Base-by-base conservation (phyloP, 1,140 invertebrate species). In the Rhagoletis pomonella region DNA sequence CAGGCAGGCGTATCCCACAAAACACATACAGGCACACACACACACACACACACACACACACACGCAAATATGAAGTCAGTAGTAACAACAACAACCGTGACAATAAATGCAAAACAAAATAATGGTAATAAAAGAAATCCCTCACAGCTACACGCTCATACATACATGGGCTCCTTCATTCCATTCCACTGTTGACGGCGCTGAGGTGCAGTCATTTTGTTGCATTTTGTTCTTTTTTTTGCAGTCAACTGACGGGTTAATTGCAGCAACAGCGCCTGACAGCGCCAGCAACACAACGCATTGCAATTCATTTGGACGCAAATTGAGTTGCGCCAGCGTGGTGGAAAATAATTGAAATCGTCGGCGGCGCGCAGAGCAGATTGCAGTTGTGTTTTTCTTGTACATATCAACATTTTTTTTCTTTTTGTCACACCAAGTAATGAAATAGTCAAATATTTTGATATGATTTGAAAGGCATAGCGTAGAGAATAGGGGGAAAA, bases 391-490 rank as follows among this genome's bases (percentile, higher is more conserved):
- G 60, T n/a, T 17, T 62, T 29, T 29, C 29, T 29, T 29, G 29
- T 29, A 29, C 29, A 29, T 29, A 29, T 29, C 29, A 29, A 29
- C 29, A 29, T 29, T 29, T 62, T 19, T 67, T 19, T 39, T 67
- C 5, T 39, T 7, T 62, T 62, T 4, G 7, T 29, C 47, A 55
- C 3, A 55, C 55, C 17, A 50, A 19, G 9, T 55, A 81, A 55
- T 81, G 73, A 81, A 55, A 81, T 81, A 81, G 73, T 81, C 7
- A 81, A 81, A 81, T 58, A 81, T 81, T 81, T 81, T 81, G 73
- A 81, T 81, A 55, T 81, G 17, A 55, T 81, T 81, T 81, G 73
- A 81, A 55, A 29, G 42, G 4, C 42, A 47, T 10, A 10, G 29
- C 29, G 29, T 29, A 29, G 29, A 29, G 29, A 29, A 29, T 29